Evolutionary conservation across 2,888 invertebrate species (phyloP).

Genomic region (Agrochola litura): DNA sequence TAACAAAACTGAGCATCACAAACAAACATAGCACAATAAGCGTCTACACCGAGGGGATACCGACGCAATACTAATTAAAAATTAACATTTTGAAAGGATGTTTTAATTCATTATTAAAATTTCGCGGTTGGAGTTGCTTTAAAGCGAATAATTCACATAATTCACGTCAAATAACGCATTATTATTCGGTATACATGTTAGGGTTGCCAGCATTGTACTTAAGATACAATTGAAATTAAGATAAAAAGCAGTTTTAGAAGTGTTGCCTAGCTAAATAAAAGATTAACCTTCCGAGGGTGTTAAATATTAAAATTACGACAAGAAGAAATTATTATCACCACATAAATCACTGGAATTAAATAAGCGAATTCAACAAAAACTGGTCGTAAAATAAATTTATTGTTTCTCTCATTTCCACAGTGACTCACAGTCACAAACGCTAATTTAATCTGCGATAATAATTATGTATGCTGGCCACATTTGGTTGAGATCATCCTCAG

Average conservation of each 20-base stretch:
- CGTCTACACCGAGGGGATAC: slow-evolving; percentile 65
- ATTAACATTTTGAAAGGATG: slow-evolving; percentile 89
- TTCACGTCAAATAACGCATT: slow-evolving; percentile 82
- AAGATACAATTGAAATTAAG: slow-evolving; percentile 31
- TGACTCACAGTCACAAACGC: slow-evolving; percentile 48
- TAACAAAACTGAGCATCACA: slow-evolving; percentile 33
- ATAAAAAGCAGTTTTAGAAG: slow-evolving; percentile 25
- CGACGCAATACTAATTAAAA: slow-evolving; percentile 84
- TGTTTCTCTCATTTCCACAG: slow-evolving; percentile 48
- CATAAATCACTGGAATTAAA: slow-evolving; percentile 25
- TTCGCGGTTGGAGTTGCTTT: slow-evolving; percentile 83
- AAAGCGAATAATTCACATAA: slow-evolving; percentile 82
- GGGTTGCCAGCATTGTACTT: slow-evolving; percentile 45
- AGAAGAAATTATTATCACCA: slow-evolving; percentile 20
- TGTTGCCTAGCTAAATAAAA: slow-evolving; percentile 21
- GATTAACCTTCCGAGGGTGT: slow-evolving; percentile 14
- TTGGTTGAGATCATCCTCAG: slow-evolving; percentile 61
- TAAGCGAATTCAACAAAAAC: slow-evolving; percentile 44
- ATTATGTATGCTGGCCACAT: slow-evolving; percentile 56
- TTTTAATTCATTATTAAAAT: slow-evolving; percentile 89
- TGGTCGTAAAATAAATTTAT: slow-evolving; percentile 54
- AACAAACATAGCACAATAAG: slow-evolving; percentile 59
- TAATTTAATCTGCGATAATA: slow-evolving; percentile 55
- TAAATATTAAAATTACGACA: slow-evolving; percentile 26
- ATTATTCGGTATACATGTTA: slow-evolving; percentile 61